Evolutionary conservation across 2,888 invertebrate genomes (phyloP), one percentile per base, ranked within the genome.

Genomic region (Erannis defoliaria): DNA sequence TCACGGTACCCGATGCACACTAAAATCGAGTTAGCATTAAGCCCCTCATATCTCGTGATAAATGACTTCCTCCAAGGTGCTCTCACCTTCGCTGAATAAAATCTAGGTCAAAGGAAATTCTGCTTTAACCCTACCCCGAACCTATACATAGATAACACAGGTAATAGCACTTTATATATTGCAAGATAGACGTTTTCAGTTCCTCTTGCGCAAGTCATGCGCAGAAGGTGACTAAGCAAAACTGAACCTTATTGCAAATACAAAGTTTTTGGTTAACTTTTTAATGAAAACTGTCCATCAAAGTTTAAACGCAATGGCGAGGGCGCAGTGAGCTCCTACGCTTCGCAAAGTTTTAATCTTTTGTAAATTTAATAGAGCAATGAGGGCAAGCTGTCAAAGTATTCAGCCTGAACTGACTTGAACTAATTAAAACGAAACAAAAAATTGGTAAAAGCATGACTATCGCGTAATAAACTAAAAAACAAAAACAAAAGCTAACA

Each of bases 191-290:
- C 68, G 58, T 63, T 63, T 66, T 66, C 68, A 80, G 81, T 86
- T 75, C 80, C 87, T 86, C 88, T 75, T 86, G 89, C 89, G 88
- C 89, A 88, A 84, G 74, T 82, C 90, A 88, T 89, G 89, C 89
- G 89, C 89, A 86, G 66, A 78, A 66, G 37, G 45, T 2, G 9
- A 63, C 62, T 74, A 70, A 70, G 75, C 79, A 55, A 85, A 75
- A 73, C 57, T 77, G 72, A 71, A 66, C 77, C 75, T 77, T 82
- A 77, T 57, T 55, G 51, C 62, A 75, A 62, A 59, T 70, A 59
- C 59, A 72, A 80, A 82, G 77, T 81, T 81, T 77, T 72, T 66
- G 59, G 64, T 66, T 72, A 81, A 82, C 76, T 80, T 83, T 78
- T 74, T 68, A 73, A 75, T 73, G 65, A 72, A 71, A 73, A 71